Base-by-base conservation (phyloP, 2,113 vertebrate genomes). In the Melospiza melodia region DNA sequence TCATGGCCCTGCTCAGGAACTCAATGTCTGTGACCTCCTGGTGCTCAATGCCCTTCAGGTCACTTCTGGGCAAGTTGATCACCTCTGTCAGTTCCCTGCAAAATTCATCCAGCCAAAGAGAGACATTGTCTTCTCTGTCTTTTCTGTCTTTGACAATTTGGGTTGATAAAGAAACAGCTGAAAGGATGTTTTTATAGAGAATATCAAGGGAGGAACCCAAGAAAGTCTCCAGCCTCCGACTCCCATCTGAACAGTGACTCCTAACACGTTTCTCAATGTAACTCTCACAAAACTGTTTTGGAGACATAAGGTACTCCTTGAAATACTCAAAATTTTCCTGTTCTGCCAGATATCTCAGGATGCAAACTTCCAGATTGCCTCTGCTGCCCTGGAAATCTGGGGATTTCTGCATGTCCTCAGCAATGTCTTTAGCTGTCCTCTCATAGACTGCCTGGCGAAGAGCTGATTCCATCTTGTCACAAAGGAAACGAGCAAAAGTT, bases 291-390 rank as follows among this genome's bases (percentile, higher is more conserved):
- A 97, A 96, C 0, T 19, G 2, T 59, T 31, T 2, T 76, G 98
- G 92, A 2, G 2, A 2, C 1, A 6, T 7, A 58, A 98, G 49
- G 87, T 99, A 99, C 4, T 44, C 1, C 23, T 48, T 87, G 31
- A 97, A 99, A 1, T 96, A 58, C 19, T 85, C 48, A 96, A 98
- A 98, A 4, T 96, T 86, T 57, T 98, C 97, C 35, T 98, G 55
- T 68, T 98, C 16, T 69, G 98, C 98, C 52, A 98, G 88, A 39
- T 94, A 95, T 55, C 57, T 97, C 68, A 98, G 94, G 52, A 98
- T 93, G 84, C 97, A 96, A 54, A 97, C 96, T 68, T 98, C 98
- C 62, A 98, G 91, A 41, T 95, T 97, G 62, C 90, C 54, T 39
- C 98, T 96, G 72, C 95, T 98, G 63, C 95, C 97, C 7, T 0